Percentiles rank a stretch among this genome's conserved stretches.
These are phyloP conservation scores for Drosophila leonis DNA, from an alignment of 2,888 invertebrate species.

Conservation along the genomic window DNA sequence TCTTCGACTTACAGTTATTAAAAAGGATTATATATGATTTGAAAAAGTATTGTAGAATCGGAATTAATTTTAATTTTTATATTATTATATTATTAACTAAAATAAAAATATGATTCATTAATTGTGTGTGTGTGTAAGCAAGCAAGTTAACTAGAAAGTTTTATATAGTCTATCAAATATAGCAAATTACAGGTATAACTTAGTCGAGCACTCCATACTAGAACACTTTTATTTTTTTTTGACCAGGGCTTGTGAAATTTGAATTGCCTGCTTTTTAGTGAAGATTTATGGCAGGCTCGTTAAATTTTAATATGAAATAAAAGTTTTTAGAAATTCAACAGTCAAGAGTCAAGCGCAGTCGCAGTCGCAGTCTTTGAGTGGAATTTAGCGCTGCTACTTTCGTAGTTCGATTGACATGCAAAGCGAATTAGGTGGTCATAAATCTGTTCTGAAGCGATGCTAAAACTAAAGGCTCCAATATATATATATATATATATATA, in stretches of 20 bases:
- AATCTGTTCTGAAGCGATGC: slow-evolving; percentile 41
- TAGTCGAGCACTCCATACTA: background rate
- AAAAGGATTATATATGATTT: background rate
- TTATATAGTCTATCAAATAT: background rate
- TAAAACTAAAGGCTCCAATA: slow-evolving; percentile 2
- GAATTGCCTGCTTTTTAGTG: slow-evolving; percentile 84
- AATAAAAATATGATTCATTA: too few species aligned
- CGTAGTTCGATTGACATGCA: slow-evolving; percentile 71
- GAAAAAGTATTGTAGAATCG: too few species aligned
- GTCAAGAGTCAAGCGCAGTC: slow-evolving; percentile 13
- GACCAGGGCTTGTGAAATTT: slow-evolving; percentile 75
- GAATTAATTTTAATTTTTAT: background rate
- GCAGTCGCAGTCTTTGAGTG: slow-evolving; percentile 4
- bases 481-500: too few species aligned
- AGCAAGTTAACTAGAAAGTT: background rate
- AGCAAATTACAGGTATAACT: background rate
- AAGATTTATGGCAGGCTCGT: slow-evolving; percentile 84
- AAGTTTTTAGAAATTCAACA: slow-evolving; percentile 67
- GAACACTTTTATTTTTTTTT: background rate
- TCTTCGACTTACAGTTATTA: background rate
- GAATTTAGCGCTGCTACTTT: slow-evolving; percentile 14
- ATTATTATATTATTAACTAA: too few species aligned
- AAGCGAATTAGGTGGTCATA: slow-evolving; percentile 75
- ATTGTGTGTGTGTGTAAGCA: background rate
- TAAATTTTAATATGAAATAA: slow-evolving; percentile 84